Conservation (phyloP, 2,113 vertebrate genomes). For the Anhinga anhinga region DNA sequence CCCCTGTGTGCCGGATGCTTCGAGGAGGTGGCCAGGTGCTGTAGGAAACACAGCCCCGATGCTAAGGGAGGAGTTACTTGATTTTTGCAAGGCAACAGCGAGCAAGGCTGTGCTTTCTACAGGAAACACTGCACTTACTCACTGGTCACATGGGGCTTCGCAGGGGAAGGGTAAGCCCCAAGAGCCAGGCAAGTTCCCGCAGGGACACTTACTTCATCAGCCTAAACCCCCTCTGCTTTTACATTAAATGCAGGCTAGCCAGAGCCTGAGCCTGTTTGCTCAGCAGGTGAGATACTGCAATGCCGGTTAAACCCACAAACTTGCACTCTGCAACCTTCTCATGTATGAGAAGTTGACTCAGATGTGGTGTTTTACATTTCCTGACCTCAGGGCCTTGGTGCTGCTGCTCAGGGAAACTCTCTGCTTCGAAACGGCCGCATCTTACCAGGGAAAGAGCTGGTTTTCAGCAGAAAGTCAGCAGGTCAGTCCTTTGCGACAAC, state of each 20-base stretch:
- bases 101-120: not conserved
- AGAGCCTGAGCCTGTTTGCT: not conserved
- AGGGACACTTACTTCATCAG: not conserved
- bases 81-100: not conserved
- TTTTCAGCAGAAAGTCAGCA: not conserved
- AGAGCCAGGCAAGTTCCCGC: not conserved
- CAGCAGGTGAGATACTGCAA: not conserved
- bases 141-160: conserved; percentile 36
- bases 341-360: accelerated
- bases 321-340: not conserved
- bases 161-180: conserved; percentile 27
- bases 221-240: not conserved
- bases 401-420: not conserved
- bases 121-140: conserved; percentile 53
- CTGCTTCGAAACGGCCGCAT: not conserved
- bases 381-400: not conserved
- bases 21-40: not conserved
- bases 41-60: not conserved
- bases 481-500: accelerated
- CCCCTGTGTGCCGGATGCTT: not conserved
- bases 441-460: not conserved
- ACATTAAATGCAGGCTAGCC: accelerated
- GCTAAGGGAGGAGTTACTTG: not conserved
- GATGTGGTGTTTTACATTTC: accelerated
- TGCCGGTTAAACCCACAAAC: not conserved